Evolutionary conservation across 1,140 invertebrate genomes (phyloP).

Genomic region (Ladona fulva): DNA sequence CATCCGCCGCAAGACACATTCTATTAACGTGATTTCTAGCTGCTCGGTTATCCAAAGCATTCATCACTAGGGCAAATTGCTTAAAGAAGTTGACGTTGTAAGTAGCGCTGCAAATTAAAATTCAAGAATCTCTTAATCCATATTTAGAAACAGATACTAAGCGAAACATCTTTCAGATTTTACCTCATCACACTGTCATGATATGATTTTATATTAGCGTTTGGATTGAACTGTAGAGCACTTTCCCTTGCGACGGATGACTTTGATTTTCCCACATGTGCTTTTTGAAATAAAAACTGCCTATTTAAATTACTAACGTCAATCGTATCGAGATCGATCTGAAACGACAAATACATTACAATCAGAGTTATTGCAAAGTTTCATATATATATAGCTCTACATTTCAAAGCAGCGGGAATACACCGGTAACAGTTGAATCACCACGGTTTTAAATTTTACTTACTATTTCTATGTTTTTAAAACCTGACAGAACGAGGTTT

Average conservation of each 20-base stretch:
- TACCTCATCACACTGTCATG: conserved; percentile 92
- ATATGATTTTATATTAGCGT: conserved; percentile 78
- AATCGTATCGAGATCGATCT: conserved; percentile 99
- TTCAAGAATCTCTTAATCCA: not conserved
- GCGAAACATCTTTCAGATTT: conserved; percentile 28
- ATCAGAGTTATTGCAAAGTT: not conserved
- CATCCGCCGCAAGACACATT: conserved; percentile 91
- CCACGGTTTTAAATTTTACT: conserved; percentile 33
- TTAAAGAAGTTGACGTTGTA: conserved; percentile 90
- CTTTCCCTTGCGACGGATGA: conserved; percentile 79
- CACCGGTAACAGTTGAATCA: not conserved
- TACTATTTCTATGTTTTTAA: conserved; percentile 90
- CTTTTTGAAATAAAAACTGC: conserved; percentile 95
- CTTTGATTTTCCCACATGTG: conserved; percentile 97
- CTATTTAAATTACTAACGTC: conserved; percentile 99
- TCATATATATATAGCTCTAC: conserved; percentile 17
- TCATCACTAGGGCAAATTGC: conserved; percentile 86
- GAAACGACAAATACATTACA: conserved; percentile 34
- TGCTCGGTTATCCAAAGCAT: conserved; percentile 93
- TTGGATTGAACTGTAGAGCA: conserved; percentile 79
- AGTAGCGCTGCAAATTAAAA: conserved; percentile 58
- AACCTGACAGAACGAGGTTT: conserved; percentile 92
- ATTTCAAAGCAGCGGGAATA: conserved; percentile 5
- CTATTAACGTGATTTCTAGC: conserved; percentile 98
- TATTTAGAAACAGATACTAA: not conserved